Evolutionary conservation across 2,888 invertebrate genomes (phyloP).

Genomic region (Melinaea marsaeus): DNA sequence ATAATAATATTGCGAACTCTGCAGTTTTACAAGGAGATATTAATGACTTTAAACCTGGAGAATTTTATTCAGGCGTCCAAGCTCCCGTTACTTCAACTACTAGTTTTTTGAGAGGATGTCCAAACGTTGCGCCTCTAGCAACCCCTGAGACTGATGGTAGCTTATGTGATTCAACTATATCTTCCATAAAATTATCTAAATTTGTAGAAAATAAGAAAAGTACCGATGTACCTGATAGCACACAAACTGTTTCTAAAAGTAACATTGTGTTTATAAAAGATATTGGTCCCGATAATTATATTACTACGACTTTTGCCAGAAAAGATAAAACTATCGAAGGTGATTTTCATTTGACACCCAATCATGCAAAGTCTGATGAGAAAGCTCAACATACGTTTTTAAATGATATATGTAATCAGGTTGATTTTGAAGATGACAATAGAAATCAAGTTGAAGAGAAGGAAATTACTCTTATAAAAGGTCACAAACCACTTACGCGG

Average conservation of each 20-base stretch:
- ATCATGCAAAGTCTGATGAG: constrained; percentile 68
- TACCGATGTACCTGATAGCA: constrained; percentile 65
- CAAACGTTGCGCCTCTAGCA: constrained; percentile 76
- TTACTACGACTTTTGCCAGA: constrained; percentile 81
- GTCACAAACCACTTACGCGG: constrained; percentile 83
- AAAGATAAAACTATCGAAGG: constrained; percentile 59
- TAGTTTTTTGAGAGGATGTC: constrained; percentile 61
- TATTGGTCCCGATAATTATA: constrained; percentile 85
- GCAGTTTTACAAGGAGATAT: constrained; percentile 60
- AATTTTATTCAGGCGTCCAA: constrained; percentile 69
- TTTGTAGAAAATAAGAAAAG: constrained; percentile 63
- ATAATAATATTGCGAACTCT: constrained; percentile 70
- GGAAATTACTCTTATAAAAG: constrained; percentile 72
- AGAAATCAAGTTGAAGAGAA: constrained; percentile 73
- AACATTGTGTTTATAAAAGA: constrained; percentile 80
- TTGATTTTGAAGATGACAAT: constrained; percentile 73
- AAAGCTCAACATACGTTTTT: constrained; percentile 70
- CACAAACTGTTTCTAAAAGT: constrained; percentile 68
- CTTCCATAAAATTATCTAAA: constrained; percentile 72
- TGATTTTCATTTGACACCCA: constrained; percentile 57
- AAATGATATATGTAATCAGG: constrained; percentile 68
- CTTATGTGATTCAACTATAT: constrained; percentile 75
- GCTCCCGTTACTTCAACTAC: constrained; percentile 60
- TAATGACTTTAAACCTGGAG: constrained; percentile 72
- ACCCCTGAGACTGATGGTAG: constrained; percentile 81